A percentile compares a stretch with the other conserved stretches of the same genome.
phyloP scores from a whole-genome alignment of 1,140 invertebrate genomes.

The Aphidius ervi region DNA sequence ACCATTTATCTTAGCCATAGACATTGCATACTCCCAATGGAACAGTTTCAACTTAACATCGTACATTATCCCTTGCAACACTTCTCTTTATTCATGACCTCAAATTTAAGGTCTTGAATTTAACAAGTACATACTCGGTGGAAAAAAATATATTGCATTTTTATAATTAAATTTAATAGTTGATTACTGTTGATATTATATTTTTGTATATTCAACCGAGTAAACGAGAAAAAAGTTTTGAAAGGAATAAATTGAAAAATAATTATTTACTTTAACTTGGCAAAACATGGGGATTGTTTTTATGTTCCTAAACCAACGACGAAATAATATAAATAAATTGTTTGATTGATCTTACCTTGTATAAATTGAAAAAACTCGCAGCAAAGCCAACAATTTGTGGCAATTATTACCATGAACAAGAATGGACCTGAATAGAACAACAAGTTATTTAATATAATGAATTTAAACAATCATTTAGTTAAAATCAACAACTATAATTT shows the following conservation, averaged over 20 bases:
- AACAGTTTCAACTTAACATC: slow-evolving; percentile 15
- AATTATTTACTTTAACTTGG: neutral
- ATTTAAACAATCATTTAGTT: too few relatives aligned
- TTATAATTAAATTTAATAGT: slow-evolving; percentile 18
- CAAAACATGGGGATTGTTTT: neutral
- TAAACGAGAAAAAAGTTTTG: neutral
- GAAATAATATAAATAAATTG: too few relatives aligned
- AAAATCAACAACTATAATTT: too few relatives aligned
- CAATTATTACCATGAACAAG: too few relatives aligned
- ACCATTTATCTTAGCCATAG: slow-evolving; percentile 8
- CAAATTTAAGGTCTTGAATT: slow-evolving; percentile 18
- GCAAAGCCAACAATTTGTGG: too few relatives aligned
- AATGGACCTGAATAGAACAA: too few relatives aligned
- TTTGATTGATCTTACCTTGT: too few relatives aligned
- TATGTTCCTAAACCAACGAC: too few relatives aligned
- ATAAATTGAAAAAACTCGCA: too few relatives aligned
- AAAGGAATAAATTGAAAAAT: neutral
- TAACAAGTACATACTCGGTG: neutral
- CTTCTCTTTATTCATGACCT: slow-evolving; percentile 18
- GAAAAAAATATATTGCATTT: neutral
- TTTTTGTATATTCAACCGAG: slow-evolving; percentile 3
- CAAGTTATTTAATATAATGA: too few relatives aligned
- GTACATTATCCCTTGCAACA: slow-evolving; percentile 14
- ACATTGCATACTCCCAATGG: slow-evolving; percentile 9
- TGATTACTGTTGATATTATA: slow-evolving; percentile 9